Base-by-base conservation (phyloP, 92 coral and sea anemone genomes). In the Umimayanthus kanabou region DNA sequence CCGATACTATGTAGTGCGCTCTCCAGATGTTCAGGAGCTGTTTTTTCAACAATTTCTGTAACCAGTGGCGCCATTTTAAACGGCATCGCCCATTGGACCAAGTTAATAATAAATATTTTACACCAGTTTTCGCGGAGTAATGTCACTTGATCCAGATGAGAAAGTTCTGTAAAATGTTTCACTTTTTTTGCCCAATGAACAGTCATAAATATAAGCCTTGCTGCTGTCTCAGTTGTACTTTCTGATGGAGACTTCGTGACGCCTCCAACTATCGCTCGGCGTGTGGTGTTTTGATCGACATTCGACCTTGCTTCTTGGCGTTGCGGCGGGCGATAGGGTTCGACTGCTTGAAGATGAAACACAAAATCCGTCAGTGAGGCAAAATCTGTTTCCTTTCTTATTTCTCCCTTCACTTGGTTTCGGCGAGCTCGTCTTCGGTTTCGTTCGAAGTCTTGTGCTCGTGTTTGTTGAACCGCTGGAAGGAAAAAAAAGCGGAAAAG, bases 131-230 rank as follows among this genome's bases (percentile, higher is more conserved):
- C 97, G 13, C 96, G 92, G 18, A 97, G 88, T 25, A 97, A 89
- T 53, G 84, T 88, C 29, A 97, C 93, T 93, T 97, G 99, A 82
- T 97, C 99, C 39, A 94, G 90, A 81, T 95, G 98, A 37, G 96
- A 95, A 84, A 97, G 96, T 76, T 97, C 99, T 0, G 98, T 90
- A 85, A 94, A 97, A 87, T 97, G 98, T 55, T 93, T 94, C 65
- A 97, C 92, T 45, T 92, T 94, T 86, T 95, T 97, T 23, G 99
- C 99, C 99, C 99, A 97, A 88, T 97, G 98, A 5, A 93, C 93
- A 4, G 97, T 95, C 99, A 95, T 97, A 77, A 97, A 97, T 55
- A 97, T 58, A 82, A 94, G 86, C 15, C 99, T 92, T 14, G 99
- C 96, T 39, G 99, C 99, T 55, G 89, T 94, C 76, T 97, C 99